Evolutionary conservation across 1,140 invertebrate species (phyloP).

Genomic region (Dufourea novaeangliae): DNA sequence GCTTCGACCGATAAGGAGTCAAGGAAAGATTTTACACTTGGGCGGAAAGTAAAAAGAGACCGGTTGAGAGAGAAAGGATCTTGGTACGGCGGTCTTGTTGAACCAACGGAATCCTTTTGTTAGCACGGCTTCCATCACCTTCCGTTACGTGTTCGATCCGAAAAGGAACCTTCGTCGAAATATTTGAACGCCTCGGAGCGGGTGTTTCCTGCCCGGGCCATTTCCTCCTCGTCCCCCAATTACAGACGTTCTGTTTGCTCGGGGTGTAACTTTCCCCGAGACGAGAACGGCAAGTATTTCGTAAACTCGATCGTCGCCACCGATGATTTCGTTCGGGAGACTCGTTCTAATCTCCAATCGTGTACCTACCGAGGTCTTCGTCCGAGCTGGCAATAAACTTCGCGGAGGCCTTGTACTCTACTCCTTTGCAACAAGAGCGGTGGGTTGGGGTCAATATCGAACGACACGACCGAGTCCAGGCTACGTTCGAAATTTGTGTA

Average conservation of each 20-base stretch:
- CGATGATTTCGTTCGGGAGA: background rate
- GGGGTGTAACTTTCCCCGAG: background rate
- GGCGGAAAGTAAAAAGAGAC: constrained; percentile 49
- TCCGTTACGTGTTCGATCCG: constrained; percentile 41
- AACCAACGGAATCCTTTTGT: constrained; percentile 62
- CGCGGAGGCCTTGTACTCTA: no score
- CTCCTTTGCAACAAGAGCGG: no score
- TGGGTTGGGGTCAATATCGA: background rate
- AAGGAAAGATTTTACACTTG: constrained; percentile 68
- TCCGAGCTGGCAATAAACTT: background rate
- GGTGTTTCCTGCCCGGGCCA: background rate
- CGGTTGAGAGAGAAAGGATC: background rate
- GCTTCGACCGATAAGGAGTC: constrained; percentile 56
- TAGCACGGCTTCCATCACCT: constrained; percentile 52
- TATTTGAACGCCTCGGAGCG: background rate
- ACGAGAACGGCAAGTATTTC: no score
- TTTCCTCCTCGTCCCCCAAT: no score
- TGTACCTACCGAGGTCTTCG: background rate
- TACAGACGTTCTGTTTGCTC: background rate
- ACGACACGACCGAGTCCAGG: background rate
- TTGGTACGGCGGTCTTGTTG: constrained; percentile 55
- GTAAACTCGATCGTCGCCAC: no score
- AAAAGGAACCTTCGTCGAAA: constrained; percentile 17
- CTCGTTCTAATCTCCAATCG: background rate
- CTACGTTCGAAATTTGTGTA: constrained; percentile 55